Evolutionary conservation across 1,140 invertebrate species (phyloP), one percentile per base, ranked within the genome.

Genomic region (Plectus sambesii): DNA sequence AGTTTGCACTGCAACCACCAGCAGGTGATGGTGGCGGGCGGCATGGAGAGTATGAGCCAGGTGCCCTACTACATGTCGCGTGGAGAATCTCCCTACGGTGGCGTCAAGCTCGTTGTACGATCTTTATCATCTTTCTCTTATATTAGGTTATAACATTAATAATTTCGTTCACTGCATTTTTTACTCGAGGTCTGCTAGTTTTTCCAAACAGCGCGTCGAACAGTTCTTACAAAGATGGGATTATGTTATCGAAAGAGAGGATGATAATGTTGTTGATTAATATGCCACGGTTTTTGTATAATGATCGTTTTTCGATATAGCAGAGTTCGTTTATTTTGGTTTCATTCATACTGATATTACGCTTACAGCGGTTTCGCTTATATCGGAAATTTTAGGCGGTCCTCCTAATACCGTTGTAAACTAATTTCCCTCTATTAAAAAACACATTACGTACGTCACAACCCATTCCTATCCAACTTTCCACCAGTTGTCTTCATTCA

Each of bases 31-130:
- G 74, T 92, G 37, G 90, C 89, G 47, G 93, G 92, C 55, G 93
- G 93, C 42, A 96, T 94, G 88, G 90, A 96, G 75, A 92, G 87
- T 47, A 94, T 96, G 88, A 93, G 88, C 2, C 96, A 97, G 78
- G 88, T 92, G 15, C 92, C 93, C 12, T 97, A 79, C 73, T 97
- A 94, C 69, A 68, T 97, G 70, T 79, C 79, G 57, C 73, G 93
- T 63, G 88, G 87, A 22, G 79, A 82, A 60, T 84, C 83, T 30
- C 76, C 83, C 15, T 97, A 97, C 74, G 93, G 93, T 42, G 88
- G 88, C 19, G 75, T 90, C n/a, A 80, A 81, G 59, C 74, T 94
- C 20, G 74, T 76, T 59, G 80, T 82, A 64, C 62, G 64, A 37
- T 2, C 6, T 30, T 45, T 20, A n/a, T 1, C 26, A 19, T 37